Base-by-base conservation (phyloP, 2,113 vertebrate genomes). In the Sebastes schlegelii region DNA sequence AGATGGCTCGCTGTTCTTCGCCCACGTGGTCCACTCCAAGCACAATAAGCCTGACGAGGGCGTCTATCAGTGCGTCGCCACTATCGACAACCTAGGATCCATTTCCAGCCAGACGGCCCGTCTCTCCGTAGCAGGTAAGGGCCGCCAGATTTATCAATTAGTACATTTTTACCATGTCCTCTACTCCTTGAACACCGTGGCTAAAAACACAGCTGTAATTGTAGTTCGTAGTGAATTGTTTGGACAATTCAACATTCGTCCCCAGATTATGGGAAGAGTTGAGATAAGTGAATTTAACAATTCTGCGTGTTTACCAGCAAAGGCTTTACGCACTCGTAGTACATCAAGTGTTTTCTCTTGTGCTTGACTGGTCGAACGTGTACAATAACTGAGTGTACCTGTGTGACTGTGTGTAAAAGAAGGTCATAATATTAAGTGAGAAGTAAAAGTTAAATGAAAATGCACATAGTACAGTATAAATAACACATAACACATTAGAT, bases 21-120 rank as follows among this genome's bases (percentile, higher is more conserved):
- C 83, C 83, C 96, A 87, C 0, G 97, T 99, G 86, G 95, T 98
- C 86, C 98, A 99, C 92, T 97, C 97, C n/a, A 99, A 99, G 86
- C 98, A 99, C 82, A 98, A 99, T 76, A 99, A 99, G 84, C 98
- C 97, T 0, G 98, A 99, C 40, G 98, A 99, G 88, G 98, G 98
- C 10, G 95, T 96, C 80, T 99, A 99, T 40, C 98, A 99, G 77
- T 99, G 98, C 2, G 97, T 99, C 55, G 98, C 97, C 23, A 98
- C 97, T 0, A 96, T 99, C 74, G 98, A 99, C 61, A 98, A 90
- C 92, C 94, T 99, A 85, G 98, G 98, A 4, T 99, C 96, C 88
- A 97, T 99, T 51, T 96, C 97, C 67, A 99, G 98, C 93, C 96
- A 95, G 80, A 98, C 97, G 0, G 98, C 98, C 0, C 97, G 96